Evolutionary conservation across 2,888 invertebrate species (phyloP).

Genomic region (Oxyscelio sp.): DNA sequence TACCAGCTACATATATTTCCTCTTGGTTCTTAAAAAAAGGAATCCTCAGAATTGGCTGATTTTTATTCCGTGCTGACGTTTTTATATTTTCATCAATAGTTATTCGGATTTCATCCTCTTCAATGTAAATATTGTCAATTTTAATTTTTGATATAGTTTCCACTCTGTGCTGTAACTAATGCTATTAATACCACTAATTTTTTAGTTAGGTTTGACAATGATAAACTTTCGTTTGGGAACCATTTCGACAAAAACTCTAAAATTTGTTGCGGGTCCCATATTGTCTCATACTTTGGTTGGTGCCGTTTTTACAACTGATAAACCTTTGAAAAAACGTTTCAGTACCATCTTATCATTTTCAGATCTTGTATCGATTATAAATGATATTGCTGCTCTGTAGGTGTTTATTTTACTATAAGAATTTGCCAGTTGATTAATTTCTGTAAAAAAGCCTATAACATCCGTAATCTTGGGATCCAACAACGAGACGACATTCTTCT

Average conservation of each 20-base stretch:
- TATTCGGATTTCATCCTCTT: constrained; percentile 13
- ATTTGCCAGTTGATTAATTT: background rate
- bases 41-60: constrained; percentile 12
- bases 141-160: constrained; percentile 25
- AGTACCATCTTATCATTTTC: constrained; percentile 9
- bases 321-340: constrained; percentile 52
- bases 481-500: background rate
- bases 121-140: background rate
- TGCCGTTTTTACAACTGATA: constrained; percentile 40
- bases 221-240: background rate
- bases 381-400: constrained; percentile 27
- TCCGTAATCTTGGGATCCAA: background rate
- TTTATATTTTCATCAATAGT: constrained; percentile 32
- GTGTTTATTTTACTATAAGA: constrained; percentile 30
- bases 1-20: background rate
- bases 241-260: background rate
- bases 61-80: constrained; percentile 29
- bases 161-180: constrained; percentile 9
- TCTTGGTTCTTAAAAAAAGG: constrained; percentile 1
- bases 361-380: constrained; percentile 3
- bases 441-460: background rate
- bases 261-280: constrained; percentile 78
- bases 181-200: constrained; percentile 8
- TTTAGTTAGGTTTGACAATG: background rate
- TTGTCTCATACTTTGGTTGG: constrained; percentile 75